phyloP scores from a whole-genome alignment of 2,797 vertebrate species.

The Crenuchus spilurus region DNA sequence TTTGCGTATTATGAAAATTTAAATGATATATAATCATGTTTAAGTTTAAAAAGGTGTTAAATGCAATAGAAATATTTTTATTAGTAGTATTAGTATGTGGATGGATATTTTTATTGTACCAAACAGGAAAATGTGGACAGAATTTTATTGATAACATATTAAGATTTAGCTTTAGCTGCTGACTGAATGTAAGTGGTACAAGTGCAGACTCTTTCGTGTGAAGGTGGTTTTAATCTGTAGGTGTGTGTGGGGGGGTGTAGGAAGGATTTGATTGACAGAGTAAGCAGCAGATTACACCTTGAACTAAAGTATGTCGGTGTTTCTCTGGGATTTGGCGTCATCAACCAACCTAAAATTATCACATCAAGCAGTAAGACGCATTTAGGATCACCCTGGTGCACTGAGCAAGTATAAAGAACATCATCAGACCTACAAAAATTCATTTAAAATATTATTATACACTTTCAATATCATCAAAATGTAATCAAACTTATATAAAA shows the following conservation, averaged over 20 bases:
- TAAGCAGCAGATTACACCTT: slow-evolving; percentile 62
- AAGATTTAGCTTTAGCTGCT: too few relatives aligned
- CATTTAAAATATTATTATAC: background rate
- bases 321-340: slow-evolving; percentile 37
- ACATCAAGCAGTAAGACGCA: slow-evolving; percentile 32
- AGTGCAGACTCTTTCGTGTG: background rate
- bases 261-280: slow-evolving; percentile 54
- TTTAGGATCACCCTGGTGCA: background rate
- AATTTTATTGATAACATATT: too few relatives aligned
- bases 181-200: too few relatives aligned
- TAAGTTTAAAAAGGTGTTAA: too few relatives aligned
- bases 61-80: too few relatives aligned
- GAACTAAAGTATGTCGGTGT: slow-evolving; percentile 51
- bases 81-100: too few relatives aligned
- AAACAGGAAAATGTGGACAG: too few relatives aligned
- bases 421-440: background rate
- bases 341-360: slow-evolving; percentile 34
- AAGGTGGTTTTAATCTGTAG: slow-evolving; percentile 52
- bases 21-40: too few relatives aligned
- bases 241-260: slow-evolving; percentile 28
- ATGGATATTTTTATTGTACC: too few relatives aligned
- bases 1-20: too few relatives aligned
- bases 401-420: background rate
- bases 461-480: background rate
- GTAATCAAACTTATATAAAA: background rate